Conservation (phyloP, 1,140 invertebrate genomes). For the Cepaea nemoralis region DNA sequence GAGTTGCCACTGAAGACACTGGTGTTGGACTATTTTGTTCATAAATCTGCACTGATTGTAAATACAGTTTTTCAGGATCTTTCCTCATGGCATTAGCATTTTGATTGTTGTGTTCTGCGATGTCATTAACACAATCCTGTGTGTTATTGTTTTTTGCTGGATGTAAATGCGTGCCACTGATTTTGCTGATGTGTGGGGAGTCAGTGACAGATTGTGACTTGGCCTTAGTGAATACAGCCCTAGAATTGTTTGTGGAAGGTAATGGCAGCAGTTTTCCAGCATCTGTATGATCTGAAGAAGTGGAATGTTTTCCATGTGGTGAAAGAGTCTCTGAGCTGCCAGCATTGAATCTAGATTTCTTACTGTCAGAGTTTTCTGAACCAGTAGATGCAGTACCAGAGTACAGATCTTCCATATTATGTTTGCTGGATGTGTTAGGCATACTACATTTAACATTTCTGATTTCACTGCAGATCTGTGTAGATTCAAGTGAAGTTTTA, state of each 20-base stretch:
- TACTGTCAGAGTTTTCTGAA: not conserved
- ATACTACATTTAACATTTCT: not conserved
- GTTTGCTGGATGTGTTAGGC: no score
- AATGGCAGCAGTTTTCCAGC: not conserved
- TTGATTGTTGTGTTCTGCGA: not conserved
- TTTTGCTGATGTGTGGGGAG: not conserved
- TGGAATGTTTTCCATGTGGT: not conserved
- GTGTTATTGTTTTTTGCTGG: not conserved
- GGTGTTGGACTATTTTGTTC: not conserved
- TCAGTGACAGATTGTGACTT: not conserved
- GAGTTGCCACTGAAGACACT: not conserved
- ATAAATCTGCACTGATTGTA: conserved; percentile 3
- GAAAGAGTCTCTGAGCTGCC: not conserved
- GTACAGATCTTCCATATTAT: no score
- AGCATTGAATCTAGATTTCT: not conserved
- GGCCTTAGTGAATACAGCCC: not conserved
- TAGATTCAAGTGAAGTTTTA: conserved; percentile 70
- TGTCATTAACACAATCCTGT: no score
- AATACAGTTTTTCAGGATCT: not conserved
- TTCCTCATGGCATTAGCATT: not conserved
- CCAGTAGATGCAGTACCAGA: no score
- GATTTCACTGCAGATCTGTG: conserved; percentile 60
- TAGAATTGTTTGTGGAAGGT: not conserved
- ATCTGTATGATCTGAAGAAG: conserved; percentile 15
- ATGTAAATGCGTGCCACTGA: not conserved